phyloP scores from a whole-genome alignment of 2,797 vertebrate genomes.

The Periophthalmus magnuspinnatus region DNA sequence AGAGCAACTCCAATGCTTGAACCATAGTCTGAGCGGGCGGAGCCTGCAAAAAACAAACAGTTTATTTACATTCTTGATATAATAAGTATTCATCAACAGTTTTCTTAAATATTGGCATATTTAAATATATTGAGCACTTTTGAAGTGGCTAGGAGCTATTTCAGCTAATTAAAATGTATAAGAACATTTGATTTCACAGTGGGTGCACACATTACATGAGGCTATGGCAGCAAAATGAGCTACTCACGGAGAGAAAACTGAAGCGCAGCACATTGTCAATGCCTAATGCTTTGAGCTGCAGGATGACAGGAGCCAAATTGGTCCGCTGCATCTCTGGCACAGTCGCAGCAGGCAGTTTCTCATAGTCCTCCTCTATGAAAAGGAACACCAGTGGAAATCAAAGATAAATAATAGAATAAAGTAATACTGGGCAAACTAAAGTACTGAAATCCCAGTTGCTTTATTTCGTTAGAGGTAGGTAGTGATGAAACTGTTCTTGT shows the following conservation, averaged over 20 bases:
- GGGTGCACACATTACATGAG: slow-evolving; percentile 38
- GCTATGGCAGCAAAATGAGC: slow-evolving; percentile 34
- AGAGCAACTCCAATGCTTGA: slow-evolving; percentile 95
- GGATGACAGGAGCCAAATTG: slow-evolving; percentile 93
- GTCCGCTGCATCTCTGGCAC: slow-evolving; percentile 98
- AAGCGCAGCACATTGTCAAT: slow-evolving; percentile 98
- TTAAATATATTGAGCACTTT: slow-evolving; percentile 26
- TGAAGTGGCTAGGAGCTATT: slow-evolving; percentile 16
- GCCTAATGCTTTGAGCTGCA: slow-evolving; percentile 96
- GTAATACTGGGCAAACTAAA: background rate
- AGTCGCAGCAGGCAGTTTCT: slow-evolving; percentile 88
- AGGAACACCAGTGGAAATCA: slow-evolving; percentile 22
- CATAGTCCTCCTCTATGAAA: slow-evolving; percentile 92
- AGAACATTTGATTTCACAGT: slow-evolving; percentile 45
- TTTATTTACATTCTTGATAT: slow-evolving; percentile 1
- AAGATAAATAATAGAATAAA: slow-evolving; percentile 5
- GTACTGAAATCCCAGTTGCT: background rate
- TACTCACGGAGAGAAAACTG: slow-evolving; percentile 92
- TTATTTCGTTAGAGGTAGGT: background rate
- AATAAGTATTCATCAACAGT: background rate
- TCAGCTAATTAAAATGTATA: slow-evolving; percentile 53
- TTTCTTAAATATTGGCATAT: slow-evolving; percentile 14
- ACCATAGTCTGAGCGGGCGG: slow-evolving; percentile 99
- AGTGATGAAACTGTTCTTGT: background rate
- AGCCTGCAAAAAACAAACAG: slow-evolving; percentile 75